phyloP scores from a whole-genome alignment of 2,113 vertebrate species.

The Oceanodroma tethys region DNA sequence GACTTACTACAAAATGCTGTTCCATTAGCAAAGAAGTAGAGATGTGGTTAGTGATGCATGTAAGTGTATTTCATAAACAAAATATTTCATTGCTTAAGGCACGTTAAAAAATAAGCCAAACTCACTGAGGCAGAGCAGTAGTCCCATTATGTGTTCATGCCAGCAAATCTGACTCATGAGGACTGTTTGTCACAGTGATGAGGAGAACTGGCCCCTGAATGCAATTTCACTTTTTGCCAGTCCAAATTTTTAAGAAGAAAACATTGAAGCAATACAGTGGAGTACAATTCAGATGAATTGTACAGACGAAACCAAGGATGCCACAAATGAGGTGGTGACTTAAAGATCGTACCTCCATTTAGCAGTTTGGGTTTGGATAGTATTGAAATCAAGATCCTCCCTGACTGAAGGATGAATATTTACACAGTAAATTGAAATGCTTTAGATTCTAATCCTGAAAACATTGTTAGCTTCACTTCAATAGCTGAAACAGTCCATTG shows the following conservation, averaged over 20 bases:
- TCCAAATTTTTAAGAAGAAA: neutral
- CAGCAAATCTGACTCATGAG: neutral
- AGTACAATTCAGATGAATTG: neutral
- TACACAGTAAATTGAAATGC: fast-evolving
- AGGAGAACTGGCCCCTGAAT: neutral
- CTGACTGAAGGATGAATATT: neutral
- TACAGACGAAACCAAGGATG: neutral
- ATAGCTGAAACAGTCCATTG: neutral
- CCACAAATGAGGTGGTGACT: neutral
- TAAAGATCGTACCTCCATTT: neutral
- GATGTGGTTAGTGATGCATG: neutral
- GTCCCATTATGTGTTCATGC: neutral
- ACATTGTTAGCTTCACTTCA: neutral
- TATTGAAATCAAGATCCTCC: neutral
- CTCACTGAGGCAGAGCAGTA: neutral
- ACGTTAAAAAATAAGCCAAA: neutral
- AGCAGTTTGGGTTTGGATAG: neutral
- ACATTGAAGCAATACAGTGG: neutral
- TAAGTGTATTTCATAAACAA: neutral
- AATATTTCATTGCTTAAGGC: neutral
- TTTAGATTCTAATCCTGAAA: neutral
- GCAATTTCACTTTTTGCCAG: neutral
- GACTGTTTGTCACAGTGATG: neutral
- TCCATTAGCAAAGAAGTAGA: neutral
- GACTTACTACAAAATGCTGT: neutral